phyloP scores from a whole-genome alignment of 2,113 vertebrate species.

The Dipodomys spectabilis region DNA sequence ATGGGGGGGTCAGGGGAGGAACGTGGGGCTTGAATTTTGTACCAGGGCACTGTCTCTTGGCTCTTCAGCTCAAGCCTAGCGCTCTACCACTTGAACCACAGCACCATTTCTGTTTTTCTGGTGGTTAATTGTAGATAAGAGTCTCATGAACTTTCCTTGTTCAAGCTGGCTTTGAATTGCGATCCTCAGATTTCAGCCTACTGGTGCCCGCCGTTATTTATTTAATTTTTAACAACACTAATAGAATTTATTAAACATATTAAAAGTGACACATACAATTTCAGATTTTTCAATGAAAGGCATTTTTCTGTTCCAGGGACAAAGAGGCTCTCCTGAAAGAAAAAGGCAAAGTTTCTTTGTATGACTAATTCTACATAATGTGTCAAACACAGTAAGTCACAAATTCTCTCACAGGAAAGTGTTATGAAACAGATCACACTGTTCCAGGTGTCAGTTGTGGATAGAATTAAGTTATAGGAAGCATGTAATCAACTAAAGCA shows the following conservation, averaged over 20 bases:
- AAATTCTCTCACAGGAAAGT: slow-evolving; percentile 86
- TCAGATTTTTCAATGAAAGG: slow-evolving; percentile 98
- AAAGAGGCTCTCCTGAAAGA: slow-evolving; percentile 90
- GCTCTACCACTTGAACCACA: too few relatives aligned
- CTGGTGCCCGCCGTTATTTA: too few relatives aligned
- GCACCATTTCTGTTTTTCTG: too few relatives aligned
- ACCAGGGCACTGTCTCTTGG: too few relatives aligned
- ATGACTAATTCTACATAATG: slow-evolving; percentile 90
- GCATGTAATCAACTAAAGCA: slow-evolving; percentile 94
- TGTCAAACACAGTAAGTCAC: slow-evolving; percentile 84
- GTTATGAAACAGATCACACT: slow-evolving; percentile 87
- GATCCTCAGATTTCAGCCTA: too few relatives aligned
- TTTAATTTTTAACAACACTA: slow-evolving; percentile 91
- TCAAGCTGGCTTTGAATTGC: too few relatives aligned
- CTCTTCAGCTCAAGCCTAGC: too few relatives aligned
- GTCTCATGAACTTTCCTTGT: too few relatives aligned
- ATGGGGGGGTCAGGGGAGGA: too few relatives aligned
- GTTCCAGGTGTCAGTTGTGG: slow-evolving; percentile 86
- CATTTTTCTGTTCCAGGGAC: slow-evolving; percentile 89
- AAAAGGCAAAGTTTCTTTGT: slow-evolving; percentile 86
- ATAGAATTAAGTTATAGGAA: slow-evolving; percentile 88
- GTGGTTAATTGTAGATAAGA: too few relatives aligned
- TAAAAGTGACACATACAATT: slow-evolving; percentile 99
- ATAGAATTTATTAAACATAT: slow-evolving; percentile 99
- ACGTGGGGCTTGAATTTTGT: too few relatives aligned